Evolutionary conservation across 2,113 vertebrate genomes (phyloP), one percentile per base, ranked within the genome.

Genomic region (Prinia subflava): DNA sequence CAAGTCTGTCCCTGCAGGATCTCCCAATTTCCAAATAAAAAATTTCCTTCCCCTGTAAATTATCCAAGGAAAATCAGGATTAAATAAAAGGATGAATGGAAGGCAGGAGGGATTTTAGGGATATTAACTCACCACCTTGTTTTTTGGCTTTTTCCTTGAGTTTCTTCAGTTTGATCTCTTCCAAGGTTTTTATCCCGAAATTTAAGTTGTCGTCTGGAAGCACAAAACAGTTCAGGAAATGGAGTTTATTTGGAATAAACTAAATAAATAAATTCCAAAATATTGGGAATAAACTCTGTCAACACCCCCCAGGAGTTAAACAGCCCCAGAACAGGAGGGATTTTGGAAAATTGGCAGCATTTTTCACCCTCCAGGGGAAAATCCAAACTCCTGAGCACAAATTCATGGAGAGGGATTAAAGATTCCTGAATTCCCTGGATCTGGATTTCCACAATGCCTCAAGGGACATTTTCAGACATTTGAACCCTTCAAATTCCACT

Each of bases 141-240:
- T 97, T 98, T 95, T 98, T 99, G 89, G 98, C 97, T 97, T 98
- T 99, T 71, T 98, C 98, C 84, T 98, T 99, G 49, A 99, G 97
- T 80, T 99, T 98, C 96, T 98, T 99, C 97, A 98, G 91, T 59
- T 98, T 98, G 89, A 99, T 99, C 97, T 99, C 99, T 93, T 99
- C 98, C 69, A 99, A 93, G 24, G 99, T 99, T 97, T 99, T 99
- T 82, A 99, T 98, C 75, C 99, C 98, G 42, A 99, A 99, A 96
- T 99, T 98, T 81, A 99, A 97, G 12, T 90, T 94, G 82, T 98
- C 98, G 73, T 97, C 99, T 99, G 92, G 53, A 86, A 94, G 95
- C 47, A 37, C 6, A 85, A 64, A 94, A 65, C 0, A 22, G 10
- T 27, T 49, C 68, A 85, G 53, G 68, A 59, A 67, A 21, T 1